Base-by-base conservation (phyloP, 2,113 vertebrate species). In the Calyptommatus sinebrachiatus region DNA sequence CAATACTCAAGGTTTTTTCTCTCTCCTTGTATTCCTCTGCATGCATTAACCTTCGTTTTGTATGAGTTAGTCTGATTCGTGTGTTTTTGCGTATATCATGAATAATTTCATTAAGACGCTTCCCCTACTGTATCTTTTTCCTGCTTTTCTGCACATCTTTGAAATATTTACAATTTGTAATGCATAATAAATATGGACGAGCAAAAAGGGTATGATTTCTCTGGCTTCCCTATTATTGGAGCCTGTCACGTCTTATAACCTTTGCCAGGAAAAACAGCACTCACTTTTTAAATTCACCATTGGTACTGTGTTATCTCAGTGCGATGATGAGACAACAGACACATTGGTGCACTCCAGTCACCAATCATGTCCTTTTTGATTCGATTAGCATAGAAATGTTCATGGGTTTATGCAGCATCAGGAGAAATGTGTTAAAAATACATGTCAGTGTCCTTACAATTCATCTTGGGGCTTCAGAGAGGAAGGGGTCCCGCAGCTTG, bases 31-130 rank as follows among this genome's bases (percentile, higher is more conserved):
- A 91, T 93, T 92, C 84, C 88, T 88, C 85, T 0, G 92, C 92
- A 94, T 96, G 92, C 88, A 94, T 96, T 95, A 95, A 96, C 95
- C 94, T 95, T 96, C 93, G 90, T 92, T 76, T 91, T 94, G 92
- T 94, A 94, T 95, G 92, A 94, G 90, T 90, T 90, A 90, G 85
- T 90, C 60, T 35, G 87, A 88, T 90, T 60, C 28, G 87, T 88
- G 50, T 61, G 41, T 81, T 81, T 95, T 92, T 92, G 92, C 90
- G 90, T 94, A 91, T 92, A 92, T 93, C 92, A 95, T 95, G 94
- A 95, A 95, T 95, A 95, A 94, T 95, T 95, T 94, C 90, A 91
- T 94, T 93, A 94, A 90, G 93, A 89, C 89, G 93, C 93, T 92
- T 93, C 91, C 92, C 87, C 92, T 73, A 90, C 69, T 88, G 77